phyloP scores from a whole-genome alignment of 2,797 vertebrate genomes.

The Gambusia yucatana region DNA sequence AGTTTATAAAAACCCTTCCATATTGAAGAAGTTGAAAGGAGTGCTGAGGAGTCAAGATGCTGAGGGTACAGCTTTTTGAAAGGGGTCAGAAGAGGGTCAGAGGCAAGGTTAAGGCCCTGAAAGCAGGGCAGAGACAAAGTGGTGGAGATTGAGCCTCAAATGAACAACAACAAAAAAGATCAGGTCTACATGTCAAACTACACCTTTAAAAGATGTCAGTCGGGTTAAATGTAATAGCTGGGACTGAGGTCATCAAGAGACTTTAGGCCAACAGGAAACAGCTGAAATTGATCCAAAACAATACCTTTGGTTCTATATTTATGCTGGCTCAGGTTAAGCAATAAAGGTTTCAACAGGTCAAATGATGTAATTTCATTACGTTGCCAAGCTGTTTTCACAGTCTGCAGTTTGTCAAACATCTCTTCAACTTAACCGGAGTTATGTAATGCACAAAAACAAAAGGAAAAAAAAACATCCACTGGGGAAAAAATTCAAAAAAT shows the following conservation, averaged over 20 bases:
- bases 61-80: slow-evolving; percentile 52
- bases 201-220: slow-evolving; percentile 48
- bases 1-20: slow-evolving; percentile 54
- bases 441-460: not conserved
- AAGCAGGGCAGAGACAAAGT: slow-evolving; percentile 50
- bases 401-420: not conserved
- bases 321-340: not conserved
- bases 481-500: not conserved
- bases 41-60: slow-evolving; percentile 41
- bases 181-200: slow-evolving; percentile 35
- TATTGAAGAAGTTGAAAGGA: slow-evolving; percentile 58
- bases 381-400: not conserved
- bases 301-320: not conserved
- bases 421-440: not conserved
- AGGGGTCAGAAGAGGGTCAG: slow-evolving; percentile 53
- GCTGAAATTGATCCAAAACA: slow-evolving; percentile 8
- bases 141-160: slow-evolving; percentile 45
- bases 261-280: slow-evolving; percentile 3
- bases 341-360: not conserved
- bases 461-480: not conserved
- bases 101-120: slow-evolving; percentile 53
- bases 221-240: slow-evolving; percentile 44
- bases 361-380: not conserved
- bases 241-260: not conserved
- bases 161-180: slow-evolving; percentile 4